Base-by-base conservation (phyloP, 1,140 invertebrate species). In the Tetramorium simillimum region DNA sequence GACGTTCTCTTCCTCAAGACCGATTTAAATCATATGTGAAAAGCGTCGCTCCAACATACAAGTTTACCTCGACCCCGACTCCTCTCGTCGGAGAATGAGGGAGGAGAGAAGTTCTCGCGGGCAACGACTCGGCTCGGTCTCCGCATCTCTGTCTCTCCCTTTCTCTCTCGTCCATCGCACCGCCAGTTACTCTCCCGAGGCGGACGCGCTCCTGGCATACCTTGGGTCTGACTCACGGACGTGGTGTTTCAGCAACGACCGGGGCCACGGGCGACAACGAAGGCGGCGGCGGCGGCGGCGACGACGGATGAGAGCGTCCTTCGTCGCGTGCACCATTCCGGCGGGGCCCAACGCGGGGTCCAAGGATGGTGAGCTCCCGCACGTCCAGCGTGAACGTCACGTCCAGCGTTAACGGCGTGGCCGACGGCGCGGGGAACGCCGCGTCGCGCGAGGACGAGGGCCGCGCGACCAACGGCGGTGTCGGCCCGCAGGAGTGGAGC, bases 291-390 rank as follows among this genome's bases (percentile, higher is more conserved):
- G 46, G n/a, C 63, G 28, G 2, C 28, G 28, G 2, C 28, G 28
- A 33, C 28, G 63, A 24, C n/a, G 53, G 4, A 86, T 69, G 56
- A 86, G 40, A 78, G 14, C 21, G 43, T 49, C 40, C 40, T 46
- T 46, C 24, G 21, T n/a, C 37, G 2, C 53, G 37, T 76, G 56
- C 72, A 53, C 33, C 67, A 58, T 62, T 62, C n/a, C 18, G 77
- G 7, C 63, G 40, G 24, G 21, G 40, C 53, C 65, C 80, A 12
- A 4, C 49, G 4, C 1, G n/a, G 18, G 37, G 62, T 69, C 86
- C 65, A 91, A 94, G 92, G 89, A 95, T 95, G 95, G 95, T 95
- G 90, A 95, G 94, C 92, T 94, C 94, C 86, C 92, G 92, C 69
- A 91, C 92, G 40, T 43, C 89, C 78, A 88, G 88, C 86, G 87